These are phyloP conservation scores for Euplagia quadripunctaria DNA, from an alignment of 2,888 invertebrate genomes.

Conservation along the genomic window DNA sequence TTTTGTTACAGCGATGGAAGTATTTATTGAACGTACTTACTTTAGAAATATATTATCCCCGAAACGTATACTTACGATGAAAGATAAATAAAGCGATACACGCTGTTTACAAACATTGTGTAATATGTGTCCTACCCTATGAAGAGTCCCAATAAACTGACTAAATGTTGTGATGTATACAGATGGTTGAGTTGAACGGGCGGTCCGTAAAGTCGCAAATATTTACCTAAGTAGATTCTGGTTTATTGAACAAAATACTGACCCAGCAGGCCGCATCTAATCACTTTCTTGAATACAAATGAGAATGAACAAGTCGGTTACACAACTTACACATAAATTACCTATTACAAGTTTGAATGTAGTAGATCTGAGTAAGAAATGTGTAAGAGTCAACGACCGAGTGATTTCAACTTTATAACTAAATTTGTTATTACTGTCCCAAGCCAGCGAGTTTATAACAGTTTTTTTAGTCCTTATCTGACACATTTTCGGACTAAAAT, in stretches of 20 bases:
- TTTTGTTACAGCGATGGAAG: conserved; percentile 40
- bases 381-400: conserved; percentile 19
- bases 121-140: conserved; percentile 17
- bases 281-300: conserved; percentile 44
- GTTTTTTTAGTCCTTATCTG: conserved; percentile 25
- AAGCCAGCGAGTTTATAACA: conserved; percentile 18
- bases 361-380: conserved; percentile 24
- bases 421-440: conserved; percentile 28
- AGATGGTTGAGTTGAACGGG: conserved; percentile 9
- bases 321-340: conserved; percentile 28
- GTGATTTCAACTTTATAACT: conserved; percentile 26
- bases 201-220: conserved; percentile 39
- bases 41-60: conserved; percentile 1
- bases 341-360: conserved; percentile 31
- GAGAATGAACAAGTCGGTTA: conserved; percentile 26
- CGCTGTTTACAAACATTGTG: conserved; percentile 24
- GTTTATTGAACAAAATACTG: conserved; percentile 24
- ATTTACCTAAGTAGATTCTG: conserved; percentile 49
- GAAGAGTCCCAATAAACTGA: conserved; percentile 40
- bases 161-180: conserved; percentile 28
- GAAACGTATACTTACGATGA: conserved; percentile 10
- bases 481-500: conserved; percentile 16
- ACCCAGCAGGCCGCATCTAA: conserved; percentile 50
- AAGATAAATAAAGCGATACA: conserved; percentile 5
- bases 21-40: conserved; percentile 36